A percentile compares a stretch with the other conserved stretches of the same genome.
Conservation (phyloP, 2,888 invertebrate genomes). For the Meteorus colon region DNA sequence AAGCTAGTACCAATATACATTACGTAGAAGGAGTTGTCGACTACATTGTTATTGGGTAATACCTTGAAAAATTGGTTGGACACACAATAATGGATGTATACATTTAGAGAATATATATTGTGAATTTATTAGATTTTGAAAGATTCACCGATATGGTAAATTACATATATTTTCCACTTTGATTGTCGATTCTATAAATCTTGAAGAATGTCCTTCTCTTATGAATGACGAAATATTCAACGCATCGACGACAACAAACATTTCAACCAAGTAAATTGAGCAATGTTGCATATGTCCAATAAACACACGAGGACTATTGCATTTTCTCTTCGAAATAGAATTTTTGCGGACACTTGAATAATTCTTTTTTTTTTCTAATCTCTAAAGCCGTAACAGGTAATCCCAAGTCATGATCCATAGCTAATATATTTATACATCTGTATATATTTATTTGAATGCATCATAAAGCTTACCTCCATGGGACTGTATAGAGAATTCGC, state of each 20-base stretch:
- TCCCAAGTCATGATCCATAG: constrained; percentile 2
- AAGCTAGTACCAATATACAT: constrained; percentile 5
- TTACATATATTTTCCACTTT: constrained; percentile 28
- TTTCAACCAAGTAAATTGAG: constrained; percentile 20
- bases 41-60: constrained; percentile 12
- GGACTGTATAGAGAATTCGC: constrained; percentile 16
- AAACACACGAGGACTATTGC: constrained; percentile 13
- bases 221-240: constrained; percentile 23
- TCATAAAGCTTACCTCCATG: background rate
- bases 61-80: constrained; percentile 22
- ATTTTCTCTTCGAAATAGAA: constrained; percentile 15
- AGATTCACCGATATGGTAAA: constrained; percentile 33
- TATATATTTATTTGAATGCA: constrained; percentile 7
- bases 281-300: constrained; percentile 10
- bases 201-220: background rate
- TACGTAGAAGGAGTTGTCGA: constrained; percentile 15
- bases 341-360: background rate
- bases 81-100: constrained; percentile 17
- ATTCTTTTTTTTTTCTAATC: background rate
- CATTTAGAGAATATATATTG: constrained; percentile 1
- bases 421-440: background rate
- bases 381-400: background rate
- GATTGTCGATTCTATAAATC: constrained; percentile 27
- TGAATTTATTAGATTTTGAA: constrained; percentile 25
- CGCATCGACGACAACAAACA: background rate